Percentiles rank a stretch among this genome's conserved stretches.
Conservation (phyloP, 2,888 invertebrate species). For the Lumbricus terrestris region DNA sequence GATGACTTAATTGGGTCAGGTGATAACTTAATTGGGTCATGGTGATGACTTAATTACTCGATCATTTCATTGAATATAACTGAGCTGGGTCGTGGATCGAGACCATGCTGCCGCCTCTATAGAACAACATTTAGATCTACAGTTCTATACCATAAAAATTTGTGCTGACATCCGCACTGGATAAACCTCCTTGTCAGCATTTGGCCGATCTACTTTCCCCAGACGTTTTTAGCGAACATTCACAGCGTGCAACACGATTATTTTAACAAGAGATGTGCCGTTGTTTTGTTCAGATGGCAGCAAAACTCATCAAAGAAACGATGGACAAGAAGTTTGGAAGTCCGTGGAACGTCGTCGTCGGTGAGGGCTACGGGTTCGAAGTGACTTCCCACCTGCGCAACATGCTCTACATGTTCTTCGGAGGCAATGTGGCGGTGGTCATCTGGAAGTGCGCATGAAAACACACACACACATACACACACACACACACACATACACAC, state of each 20-base stretch:
- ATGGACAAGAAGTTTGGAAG: slow-evolving; percentile 95
- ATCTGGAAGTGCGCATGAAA: slow-evolving; percentile 71
- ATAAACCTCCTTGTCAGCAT: too few species aligned
- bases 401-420: slow-evolving; percentile 67
- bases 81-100: too few species aligned
- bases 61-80: too few species aligned
- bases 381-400: slow-evolving; percentile 83
- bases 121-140: too few species aligned
- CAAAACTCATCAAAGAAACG: slow-evolving; percentile 88
- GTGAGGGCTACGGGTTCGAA: slow-evolving; percentile 91
- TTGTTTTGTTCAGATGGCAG: slow-evolving; percentile 69
- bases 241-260: not conserved
- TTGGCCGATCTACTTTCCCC: too few species aligned
- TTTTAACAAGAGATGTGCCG: not conserved
- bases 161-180: too few species aligned
- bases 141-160: too few species aligned
- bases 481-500: too few species aligned
- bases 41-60: too few species aligned
- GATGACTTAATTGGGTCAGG: too few species aligned
- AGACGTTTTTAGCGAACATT: not conserved
- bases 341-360: slow-evolving; percentile 91
- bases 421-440: slow-evolving; percentile 82
- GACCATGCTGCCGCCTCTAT: too few species aligned
- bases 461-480: not conserved
- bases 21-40: too few species aligned